phyloP scores from a whole-genome alignment of 2,113 vertebrate genomes.

The Egretta garzetta region DNA sequence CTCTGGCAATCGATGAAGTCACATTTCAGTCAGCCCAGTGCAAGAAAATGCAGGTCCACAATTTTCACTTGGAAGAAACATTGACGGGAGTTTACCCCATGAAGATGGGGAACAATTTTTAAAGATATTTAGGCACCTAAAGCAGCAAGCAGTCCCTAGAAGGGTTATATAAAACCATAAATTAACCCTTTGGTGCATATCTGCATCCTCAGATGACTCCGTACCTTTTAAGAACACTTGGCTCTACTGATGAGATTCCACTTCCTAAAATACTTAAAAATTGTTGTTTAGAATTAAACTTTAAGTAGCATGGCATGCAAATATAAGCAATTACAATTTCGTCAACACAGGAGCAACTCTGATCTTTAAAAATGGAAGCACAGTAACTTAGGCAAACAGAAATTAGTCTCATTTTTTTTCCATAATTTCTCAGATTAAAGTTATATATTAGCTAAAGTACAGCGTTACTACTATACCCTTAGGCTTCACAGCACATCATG shows the following conservation, averaged over 20 bases:
- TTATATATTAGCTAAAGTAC: conserved; percentile 60
- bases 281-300: background rate
- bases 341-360: background rate
- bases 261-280: background rate
- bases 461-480: conserved; percentile 38
- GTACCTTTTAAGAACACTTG: background rate
- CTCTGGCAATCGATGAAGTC: background rate
- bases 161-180: background rate
- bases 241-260: background rate
- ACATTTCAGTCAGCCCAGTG: background rate
- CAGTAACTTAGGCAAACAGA: conserved; percentile 37
- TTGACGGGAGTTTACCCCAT: background rate
- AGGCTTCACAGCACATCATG: conserved; percentile 12
- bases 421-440: conserved; percentile 60
- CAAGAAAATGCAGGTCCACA: background rate
- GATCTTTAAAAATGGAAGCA: conserved; percentile 29
- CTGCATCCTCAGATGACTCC: background rate
- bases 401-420: conserved; percentile 48
- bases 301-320: background rate
- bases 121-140: background rate
- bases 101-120: background rate
- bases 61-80: background rate
- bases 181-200: background rate
- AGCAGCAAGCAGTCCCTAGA: background rate
- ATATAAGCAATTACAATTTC: background rate